Percentiles rank a stretch among this genome's conserved stretches.
These are phyloP conservation scores for Eptesicus fuscus DNA, from an alignment of 2,113 vertebrate genomes.

Conservation along the genomic window DNA sequence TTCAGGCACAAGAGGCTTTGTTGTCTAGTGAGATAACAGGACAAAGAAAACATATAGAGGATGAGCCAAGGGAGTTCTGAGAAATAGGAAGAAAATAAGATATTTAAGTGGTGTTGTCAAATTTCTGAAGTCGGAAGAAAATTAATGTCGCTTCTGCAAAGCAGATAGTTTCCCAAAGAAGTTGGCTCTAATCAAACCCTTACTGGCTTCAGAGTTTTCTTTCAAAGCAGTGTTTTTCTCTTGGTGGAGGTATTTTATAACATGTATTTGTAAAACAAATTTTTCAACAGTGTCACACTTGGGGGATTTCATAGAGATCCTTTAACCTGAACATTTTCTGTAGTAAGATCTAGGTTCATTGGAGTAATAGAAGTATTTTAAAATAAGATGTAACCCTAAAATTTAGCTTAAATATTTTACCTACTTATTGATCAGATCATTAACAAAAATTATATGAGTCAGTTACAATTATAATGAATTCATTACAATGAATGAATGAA, in stretches of 20 bases:
- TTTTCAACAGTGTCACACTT: not conserved
- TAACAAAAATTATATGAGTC: not conserved
- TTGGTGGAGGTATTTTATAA: not conserved
- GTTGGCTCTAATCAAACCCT: not conserved
- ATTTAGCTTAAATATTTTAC: not conserved
- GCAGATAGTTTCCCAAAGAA: slow-evolving; percentile 2
- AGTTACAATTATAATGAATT: not conserved
- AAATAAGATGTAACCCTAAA: not conserved
- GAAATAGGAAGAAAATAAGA: not conserved
- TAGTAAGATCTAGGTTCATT: not conserved
- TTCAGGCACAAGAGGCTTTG: not conserved
- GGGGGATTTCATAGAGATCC: not conserved
- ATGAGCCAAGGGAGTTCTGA: not conserved
- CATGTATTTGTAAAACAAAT: not conserved
- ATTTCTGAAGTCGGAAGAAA: slow-evolving; percentile 11
- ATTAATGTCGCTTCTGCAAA: slow-evolving; percentile 12
- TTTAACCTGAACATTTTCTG: not conserved
- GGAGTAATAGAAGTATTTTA: not conserved
- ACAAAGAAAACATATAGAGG: slow-evolving; percentile 20
- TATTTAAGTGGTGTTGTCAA: slow-evolving; percentile 14
- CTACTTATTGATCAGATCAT: not conserved
- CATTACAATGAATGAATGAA: not conserved
- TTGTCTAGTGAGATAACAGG: slow-evolving; percentile 38
- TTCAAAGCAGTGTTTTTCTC: not conserved
- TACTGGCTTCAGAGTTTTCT: not conserved